Conservation (phyloP, 1,140 invertebrate genomes). For the Diabrotica undecimpunctata region DNA sequence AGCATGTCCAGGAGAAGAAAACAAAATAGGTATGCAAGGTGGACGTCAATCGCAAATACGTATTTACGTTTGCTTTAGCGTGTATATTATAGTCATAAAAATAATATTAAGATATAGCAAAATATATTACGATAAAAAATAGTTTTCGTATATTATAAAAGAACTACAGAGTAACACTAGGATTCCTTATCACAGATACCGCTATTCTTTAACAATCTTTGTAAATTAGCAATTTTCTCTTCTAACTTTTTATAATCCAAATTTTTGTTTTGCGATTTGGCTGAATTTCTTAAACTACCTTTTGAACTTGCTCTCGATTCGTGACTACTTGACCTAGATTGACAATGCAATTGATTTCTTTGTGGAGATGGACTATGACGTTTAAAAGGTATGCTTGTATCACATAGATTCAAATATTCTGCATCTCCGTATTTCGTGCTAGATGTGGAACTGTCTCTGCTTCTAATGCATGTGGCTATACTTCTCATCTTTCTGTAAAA, state of each 20-base stretch:
- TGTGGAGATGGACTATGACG: slow-evolving; percentile 4
- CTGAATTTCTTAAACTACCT: slow-evolving; percentile 18
- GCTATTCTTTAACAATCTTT: slow-evolving; percentile 27
- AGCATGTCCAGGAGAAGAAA: no score
- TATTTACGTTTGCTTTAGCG: no score
- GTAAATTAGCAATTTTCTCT: slow-evolving; percentile 30
- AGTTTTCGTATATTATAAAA: background rate
- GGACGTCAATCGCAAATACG: no score
- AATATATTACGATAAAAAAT: slow-evolving; percentile 3
- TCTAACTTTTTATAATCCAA: slow-evolving; percentile 28
- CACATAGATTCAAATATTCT: slow-evolving; percentile 8
- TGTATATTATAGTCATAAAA: no score
- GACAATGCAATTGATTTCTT: slow-evolving; percentile 4
- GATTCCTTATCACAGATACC: slow-evolving; percentile 6
- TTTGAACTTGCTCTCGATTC: slow-evolving; percentile 26
- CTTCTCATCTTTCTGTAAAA: slow-evolving; percentile 19
- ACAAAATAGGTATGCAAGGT: no score
- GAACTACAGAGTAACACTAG: background rate
- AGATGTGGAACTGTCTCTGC: slow-evolving; percentile 27
- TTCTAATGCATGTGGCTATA: slow-evolving; percentile 19
- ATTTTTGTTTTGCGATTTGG: slow-evolving; percentile 13
- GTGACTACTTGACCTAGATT: slow-evolving; percentile 10
- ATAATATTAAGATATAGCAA: background rate
- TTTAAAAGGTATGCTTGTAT: background rate
- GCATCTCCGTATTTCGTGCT: slow-evolving; percentile 30